These are phyloP conservation scores for Lethenteron camtschaticum DNA, from an alignment of 2,113 vertebrate genomes.

Conservation along the genomic window DNA sequence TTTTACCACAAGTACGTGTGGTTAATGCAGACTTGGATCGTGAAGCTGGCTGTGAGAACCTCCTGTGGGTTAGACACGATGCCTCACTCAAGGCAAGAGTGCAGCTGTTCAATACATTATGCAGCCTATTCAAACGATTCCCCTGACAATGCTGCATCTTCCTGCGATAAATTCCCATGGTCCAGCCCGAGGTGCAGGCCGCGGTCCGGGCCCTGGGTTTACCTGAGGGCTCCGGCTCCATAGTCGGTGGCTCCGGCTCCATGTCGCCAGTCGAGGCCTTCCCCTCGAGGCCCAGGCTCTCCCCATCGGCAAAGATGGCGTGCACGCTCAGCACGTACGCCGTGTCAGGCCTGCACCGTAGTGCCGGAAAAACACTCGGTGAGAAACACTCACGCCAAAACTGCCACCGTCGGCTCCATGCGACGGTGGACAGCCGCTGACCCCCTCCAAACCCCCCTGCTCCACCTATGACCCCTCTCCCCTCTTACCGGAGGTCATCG, in stretches of 20 bases:
- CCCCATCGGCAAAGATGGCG: conserved; percentile 2
- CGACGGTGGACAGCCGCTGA: background rate
- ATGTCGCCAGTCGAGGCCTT: background rate
- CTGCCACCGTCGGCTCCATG: background rate
- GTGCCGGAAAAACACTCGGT: background rate
- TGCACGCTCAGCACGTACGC: conserved; percentile 1
- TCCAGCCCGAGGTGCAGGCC: too few relatives aligned
- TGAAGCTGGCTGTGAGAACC: too few relatives aligned
- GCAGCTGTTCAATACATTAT: too few relatives aligned
- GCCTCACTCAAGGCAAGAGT: too few relatives aligned
- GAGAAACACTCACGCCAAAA: background rate
- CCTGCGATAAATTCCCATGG: too few relatives aligned
- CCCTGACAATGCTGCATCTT: too few relatives aligned
- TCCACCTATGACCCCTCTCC: background rate
- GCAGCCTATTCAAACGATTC: too few relatives aligned
- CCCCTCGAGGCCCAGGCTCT: background rate
- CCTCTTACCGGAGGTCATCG: conserved; percentile 2
- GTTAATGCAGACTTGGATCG: too few relatives aligned
- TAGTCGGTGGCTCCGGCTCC: background rate
- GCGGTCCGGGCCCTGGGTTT: too few relatives aligned
- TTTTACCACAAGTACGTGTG: too few relatives aligned
- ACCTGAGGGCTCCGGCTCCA: too few relatives aligned
- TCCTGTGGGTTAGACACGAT: too few relatives aligned
- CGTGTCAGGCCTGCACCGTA: background rate
- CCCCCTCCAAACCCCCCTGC: background rate